These are phyloP conservation scores for Patella pellucida DNA, from an alignment of 2,888 invertebrate species.

Conservation along the genomic window DNA sequence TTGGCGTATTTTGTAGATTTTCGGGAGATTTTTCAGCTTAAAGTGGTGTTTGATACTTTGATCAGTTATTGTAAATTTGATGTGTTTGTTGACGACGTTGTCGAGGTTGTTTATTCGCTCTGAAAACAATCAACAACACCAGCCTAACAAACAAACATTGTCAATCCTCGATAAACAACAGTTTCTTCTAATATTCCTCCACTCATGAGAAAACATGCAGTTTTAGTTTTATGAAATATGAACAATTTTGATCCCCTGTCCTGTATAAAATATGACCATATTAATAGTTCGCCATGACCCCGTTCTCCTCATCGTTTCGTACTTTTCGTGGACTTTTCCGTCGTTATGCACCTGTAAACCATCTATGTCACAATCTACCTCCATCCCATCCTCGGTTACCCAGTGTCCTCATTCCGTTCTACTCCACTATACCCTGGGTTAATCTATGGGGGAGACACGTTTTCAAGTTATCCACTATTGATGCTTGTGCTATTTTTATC, in stretches of 20 bases:
- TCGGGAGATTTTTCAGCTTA: conserved; percentile 3
- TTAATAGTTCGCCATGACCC: background rate
- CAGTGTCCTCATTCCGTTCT: too few relatives aligned
- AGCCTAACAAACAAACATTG: background rate
- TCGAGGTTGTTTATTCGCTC: background rate
- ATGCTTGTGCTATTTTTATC: too few relatives aligned
- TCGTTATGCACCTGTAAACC: too few relatives aligned
- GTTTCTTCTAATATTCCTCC: background rate
- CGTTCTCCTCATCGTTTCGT: background rate
- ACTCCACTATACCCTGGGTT: too few relatives aligned
- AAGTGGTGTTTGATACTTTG: conserved; percentile 9
- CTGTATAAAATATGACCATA: background rate
- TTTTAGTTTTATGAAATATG: background rate
- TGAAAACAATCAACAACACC: background rate
- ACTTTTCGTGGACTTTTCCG: too few relatives aligned
- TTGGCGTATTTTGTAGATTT: background rate
- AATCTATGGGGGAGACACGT: too few relatives aligned
- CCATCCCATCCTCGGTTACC: too few relatives aligned
- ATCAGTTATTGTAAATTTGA: conserved; percentile 11
- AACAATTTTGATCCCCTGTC: conserved; percentile 5
- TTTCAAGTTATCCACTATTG: too few relatives aligned
- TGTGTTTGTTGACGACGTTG: conserved; percentile 9
- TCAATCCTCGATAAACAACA: conserved; percentile 7
- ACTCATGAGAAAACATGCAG: background rate
- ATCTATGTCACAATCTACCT: too few relatives aligned